Evolutionary conservation across 2,113 vertebrate species (phyloP).

Genomic region (Craseonycteris thonglongyai): DNA sequence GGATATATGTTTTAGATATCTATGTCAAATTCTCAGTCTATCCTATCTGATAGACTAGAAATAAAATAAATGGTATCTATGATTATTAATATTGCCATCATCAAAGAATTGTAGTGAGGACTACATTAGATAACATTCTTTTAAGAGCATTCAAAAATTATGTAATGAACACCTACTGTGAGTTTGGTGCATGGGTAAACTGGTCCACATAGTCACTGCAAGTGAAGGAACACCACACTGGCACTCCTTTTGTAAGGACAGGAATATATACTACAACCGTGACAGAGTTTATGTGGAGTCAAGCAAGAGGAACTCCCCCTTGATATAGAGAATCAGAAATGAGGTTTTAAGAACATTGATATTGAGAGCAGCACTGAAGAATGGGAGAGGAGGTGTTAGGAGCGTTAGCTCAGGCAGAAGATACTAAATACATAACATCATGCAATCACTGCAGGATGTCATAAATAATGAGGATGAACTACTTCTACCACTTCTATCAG

Average conservation of each 20-base stretch:
- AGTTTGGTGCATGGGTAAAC: neutral
- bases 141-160: neutral
- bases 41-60: neutral
- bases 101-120: neutral
- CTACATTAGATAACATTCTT: neutral
- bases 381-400: neutral
- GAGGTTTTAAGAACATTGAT: neutral
- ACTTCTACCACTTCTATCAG: neutral
- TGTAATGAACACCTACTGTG: neutral
- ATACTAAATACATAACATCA: neutral
- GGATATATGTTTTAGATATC: no score
- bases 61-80: neutral
- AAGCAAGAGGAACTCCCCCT: neutral
- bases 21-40: neutral
- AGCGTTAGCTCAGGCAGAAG: neutral
- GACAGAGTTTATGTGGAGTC: neutral
- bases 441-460: neutral
- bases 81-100: neutral
- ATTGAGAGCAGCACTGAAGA: neutral
- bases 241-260: neutral
- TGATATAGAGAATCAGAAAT: neutral
- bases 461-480: neutral
- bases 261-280: neutral
- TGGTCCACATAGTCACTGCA: neutral
- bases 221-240: neutral